These are phyloP conservation scores for Metellina segmentata DNA, from an alignment of 2,888 invertebrate genomes.

Conservation along the genomic window DNA sequence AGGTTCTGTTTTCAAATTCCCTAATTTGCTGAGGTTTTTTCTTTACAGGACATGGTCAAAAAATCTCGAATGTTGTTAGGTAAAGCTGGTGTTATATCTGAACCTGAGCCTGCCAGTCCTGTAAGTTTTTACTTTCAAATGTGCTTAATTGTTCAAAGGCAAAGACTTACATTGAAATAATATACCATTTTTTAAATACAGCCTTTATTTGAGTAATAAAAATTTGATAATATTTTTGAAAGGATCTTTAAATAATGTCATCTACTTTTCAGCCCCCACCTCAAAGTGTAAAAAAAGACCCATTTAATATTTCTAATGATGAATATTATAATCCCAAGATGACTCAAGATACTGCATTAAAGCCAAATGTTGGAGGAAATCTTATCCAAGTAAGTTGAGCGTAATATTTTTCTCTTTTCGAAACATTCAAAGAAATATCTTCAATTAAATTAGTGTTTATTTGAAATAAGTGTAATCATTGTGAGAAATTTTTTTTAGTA, in stretches of 20 bases:
- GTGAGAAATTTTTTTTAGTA: not conserved
- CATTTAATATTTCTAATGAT: constrained; percentile 98
- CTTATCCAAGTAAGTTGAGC: constrained; percentile 78
- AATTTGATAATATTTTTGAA: not conserved
- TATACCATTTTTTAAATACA: not conserved
- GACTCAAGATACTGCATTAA: constrained; percentile 83
- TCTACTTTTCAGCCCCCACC: constrained; percentile 75
- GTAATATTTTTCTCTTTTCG: not conserved
- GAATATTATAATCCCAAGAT: constrained; percentile 96
- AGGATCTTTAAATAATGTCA: not conserved
- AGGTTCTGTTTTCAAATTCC: too few relatives aligned
- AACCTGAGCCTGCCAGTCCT: constrained; percentile 92
- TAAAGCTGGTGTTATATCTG: constrained; percentile 97
- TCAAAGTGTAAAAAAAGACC: constrained; percentile 85
- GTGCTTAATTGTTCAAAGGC: not conserved
- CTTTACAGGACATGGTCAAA: constrained; percentile 79
- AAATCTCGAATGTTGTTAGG: constrained; percentile 88
- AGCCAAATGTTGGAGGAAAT: constrained; percentile 84
- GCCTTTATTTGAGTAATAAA: not conserved
- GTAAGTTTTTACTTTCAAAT: constrained; percentile 83
- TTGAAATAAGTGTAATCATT: not conserved
- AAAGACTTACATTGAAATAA: not conserved
- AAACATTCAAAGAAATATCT: not conserved
- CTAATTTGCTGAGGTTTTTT: not conserved
- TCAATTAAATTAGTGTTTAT: not conserved